Evolutionary conservation across 2,113 vertebrate species (phyloP).

Genomic region (Pangasianodon gigas): DNA sequence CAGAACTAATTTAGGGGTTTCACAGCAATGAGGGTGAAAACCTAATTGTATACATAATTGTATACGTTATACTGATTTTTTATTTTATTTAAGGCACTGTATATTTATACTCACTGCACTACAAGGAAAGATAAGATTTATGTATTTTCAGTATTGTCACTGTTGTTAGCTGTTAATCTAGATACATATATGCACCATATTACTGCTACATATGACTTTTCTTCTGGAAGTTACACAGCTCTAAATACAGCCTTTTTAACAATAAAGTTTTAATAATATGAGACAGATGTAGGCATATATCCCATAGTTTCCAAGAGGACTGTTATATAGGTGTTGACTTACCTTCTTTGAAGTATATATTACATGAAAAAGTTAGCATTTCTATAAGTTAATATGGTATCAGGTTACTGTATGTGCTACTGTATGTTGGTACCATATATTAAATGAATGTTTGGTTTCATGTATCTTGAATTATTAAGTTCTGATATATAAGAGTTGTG

Average conservation of each 20-base stretch:
- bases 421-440: background rate
- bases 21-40: no score
- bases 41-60: no score
- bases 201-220: background rate
- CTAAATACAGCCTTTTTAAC: background rate
- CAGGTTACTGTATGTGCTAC: background rate
- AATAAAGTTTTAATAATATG: background rate
- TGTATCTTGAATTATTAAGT: background rate
- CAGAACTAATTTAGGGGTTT: background rate
- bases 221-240: background rate
- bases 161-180: background rate
- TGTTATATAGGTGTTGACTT: background rate
- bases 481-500: background rate
- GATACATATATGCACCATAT: background rate
- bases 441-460: background rate
- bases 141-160: background rate
- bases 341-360: background rate
- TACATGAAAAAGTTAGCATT: background rate
- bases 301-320: background rate
- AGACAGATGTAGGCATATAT: background rate
- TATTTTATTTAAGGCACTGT: background rate
- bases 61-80: background rate
- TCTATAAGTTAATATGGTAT: background rate
- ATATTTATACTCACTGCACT: no score
- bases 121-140: no score